Percentiles rank a stretch among this genome's conserved stretches.
Evolutionary conservation across 2,113 vertebrate species (phyloP).

Genomic region (Dolichotis patagonum): DNA sequence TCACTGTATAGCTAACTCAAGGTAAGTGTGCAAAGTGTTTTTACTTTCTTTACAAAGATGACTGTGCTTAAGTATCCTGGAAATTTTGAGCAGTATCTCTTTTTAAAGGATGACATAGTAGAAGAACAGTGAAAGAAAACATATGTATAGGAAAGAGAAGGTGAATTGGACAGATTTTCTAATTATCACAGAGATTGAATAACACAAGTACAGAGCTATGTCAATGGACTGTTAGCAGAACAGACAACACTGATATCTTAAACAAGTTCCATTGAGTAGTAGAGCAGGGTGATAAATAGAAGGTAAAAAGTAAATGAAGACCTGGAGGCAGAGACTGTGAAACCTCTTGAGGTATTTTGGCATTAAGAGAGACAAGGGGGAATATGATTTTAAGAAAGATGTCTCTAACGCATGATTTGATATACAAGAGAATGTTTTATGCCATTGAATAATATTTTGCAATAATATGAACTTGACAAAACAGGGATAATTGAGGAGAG

Average conservation of each 20-base stretch:
- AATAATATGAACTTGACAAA: neutral
- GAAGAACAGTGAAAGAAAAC: neutral
- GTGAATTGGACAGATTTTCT: neutral
- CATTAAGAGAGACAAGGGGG: neutral
- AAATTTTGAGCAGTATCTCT: neutral
- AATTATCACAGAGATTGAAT: neutral
- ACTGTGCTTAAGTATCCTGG: neutral
- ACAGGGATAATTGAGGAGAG: neutral
- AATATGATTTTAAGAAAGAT: neutral
- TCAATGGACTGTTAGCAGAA: neutral
- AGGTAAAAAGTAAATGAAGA: neutral
- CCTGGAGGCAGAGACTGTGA: neutral
- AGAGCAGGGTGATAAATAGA: neutral
- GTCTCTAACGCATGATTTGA: neutral
- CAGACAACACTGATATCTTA: neutral
- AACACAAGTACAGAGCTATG: neutral
- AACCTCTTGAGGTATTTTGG: neutral
- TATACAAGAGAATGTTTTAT: neutral
- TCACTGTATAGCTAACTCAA: neutral
- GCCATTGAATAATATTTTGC: neutral
- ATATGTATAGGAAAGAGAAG: neutral
- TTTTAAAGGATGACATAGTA: neutral
- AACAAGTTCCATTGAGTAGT: too few relatives aligned
- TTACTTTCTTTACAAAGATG: constrained; percentile 15
- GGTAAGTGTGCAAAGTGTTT: neutral